Percentiles rank a stretch among this genome's conserved stretches.
These are phyloP conservation scores for Hirundo rustica DNA, from an alignment of 2,797 vertebrate genomes.

Conservation along the genomic window DNA sequence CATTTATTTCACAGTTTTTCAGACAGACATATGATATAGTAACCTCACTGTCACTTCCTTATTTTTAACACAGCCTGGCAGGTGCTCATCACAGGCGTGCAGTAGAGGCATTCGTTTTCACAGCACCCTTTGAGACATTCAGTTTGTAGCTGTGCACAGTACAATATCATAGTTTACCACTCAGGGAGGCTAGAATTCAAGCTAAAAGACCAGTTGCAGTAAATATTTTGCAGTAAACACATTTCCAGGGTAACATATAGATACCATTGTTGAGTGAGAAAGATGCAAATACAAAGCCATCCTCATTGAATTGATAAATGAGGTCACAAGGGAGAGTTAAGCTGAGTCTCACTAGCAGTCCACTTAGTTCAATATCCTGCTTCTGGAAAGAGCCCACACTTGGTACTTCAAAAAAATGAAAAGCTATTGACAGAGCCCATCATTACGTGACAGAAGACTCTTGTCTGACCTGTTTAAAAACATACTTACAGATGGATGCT, in stretches of 20 bases:
- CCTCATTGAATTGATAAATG: neutral
- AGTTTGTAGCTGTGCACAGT: neutral
- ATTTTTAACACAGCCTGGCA: neutral
- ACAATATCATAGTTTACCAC: neutral
- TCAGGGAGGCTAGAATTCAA: neutral
- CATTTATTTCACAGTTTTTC: slow-evolving; percentile 8
- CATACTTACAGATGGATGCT: neutral
- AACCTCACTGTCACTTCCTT: neutral
- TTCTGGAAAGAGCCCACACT: neutral
- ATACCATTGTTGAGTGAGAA: neutral
- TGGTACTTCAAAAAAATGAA: neutral
- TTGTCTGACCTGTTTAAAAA: neutral
- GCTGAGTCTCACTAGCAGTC: neutral
- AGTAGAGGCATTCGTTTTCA: neutral
- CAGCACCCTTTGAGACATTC: neutral
- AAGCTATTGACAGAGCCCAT: neutral
- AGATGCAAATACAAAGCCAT: neutral
- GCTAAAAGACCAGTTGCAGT: neutral
- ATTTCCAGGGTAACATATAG: neutral
- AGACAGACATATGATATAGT: neutral
- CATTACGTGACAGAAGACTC: neutral
- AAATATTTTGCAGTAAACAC: neutral
- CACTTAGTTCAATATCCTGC: neutral
- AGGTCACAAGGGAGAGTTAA: neutral
- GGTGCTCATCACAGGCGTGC: neutral